These are phyloP conservation scores for Tenthredo mesomela DNA, from an alignment of 2,888 invertebrate species.

Conservation along the genomic window DNA sequence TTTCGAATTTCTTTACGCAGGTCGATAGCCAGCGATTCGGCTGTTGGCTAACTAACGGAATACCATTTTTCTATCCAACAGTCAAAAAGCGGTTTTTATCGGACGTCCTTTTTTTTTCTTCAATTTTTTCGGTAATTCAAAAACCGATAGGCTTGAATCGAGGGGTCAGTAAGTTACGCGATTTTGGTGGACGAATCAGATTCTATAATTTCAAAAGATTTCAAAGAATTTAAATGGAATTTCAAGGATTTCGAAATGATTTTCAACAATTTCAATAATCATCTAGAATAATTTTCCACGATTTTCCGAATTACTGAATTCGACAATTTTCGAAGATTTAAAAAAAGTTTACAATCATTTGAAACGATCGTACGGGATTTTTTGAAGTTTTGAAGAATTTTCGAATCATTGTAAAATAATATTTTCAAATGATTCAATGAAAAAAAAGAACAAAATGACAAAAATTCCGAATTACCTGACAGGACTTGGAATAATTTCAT, in stretches of 20 bases:
- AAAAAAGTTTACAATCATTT: too few relatives aligned
- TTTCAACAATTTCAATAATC: not conserved
- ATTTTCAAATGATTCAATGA: too few relatives aligned
- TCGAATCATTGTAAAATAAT: too few relatives aligned
- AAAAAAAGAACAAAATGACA: too few relatives aligned
- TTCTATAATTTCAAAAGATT: not conserved
- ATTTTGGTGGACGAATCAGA: not conserved
- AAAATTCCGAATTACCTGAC: too few relatives aligned
- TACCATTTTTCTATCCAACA: not conserved
- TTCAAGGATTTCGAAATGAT: not conserved
- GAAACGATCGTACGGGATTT: too few relatives aligned
- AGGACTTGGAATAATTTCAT: not conserved
- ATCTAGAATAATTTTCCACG: too few relatives aligned
- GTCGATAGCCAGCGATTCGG: constrained; percentile 22
- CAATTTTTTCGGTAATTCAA: not conserved
- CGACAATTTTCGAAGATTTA: too few relatives aligned
- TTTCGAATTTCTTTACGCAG: constrained; percentile 2
- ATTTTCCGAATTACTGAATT: too few relatives aligned
- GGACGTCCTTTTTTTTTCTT: not conserved
- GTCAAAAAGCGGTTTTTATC: not conserved
- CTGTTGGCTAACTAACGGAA: not conserved
- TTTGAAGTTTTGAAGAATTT: too few relatives aligned
- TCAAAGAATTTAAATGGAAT: not conserved
- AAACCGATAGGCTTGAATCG: not conserved
- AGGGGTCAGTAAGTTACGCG: not conserved